Evolutionary conservation across 2,113 vertebrate species (phyloP).

Genomic region (Cardinalis cardinalis): DNA sequence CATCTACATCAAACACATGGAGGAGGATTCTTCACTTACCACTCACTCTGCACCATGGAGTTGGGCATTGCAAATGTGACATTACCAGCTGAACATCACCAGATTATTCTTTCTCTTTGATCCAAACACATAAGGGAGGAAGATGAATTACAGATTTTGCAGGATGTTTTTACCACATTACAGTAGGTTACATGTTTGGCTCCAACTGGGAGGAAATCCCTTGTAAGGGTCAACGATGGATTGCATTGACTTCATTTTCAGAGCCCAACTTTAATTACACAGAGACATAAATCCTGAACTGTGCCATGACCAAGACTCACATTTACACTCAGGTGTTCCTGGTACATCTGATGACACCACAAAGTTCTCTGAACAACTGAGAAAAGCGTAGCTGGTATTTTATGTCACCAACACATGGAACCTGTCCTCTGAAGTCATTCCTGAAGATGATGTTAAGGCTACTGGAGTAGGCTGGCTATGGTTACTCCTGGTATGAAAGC

Average conservation of each 20-base stretch:
- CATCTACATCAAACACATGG: not conserved
- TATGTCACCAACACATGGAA: not conserved
- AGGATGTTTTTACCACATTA: not conserved
- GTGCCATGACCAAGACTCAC: not conserved
- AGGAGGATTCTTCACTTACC: not conserved
- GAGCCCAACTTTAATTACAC: not conserved
- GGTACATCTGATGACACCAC: not conserved
- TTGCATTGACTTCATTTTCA: not conserved
- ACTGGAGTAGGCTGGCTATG: not conserved
- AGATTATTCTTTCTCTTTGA: not conserved
- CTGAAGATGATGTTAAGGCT: slow-evolving; percentile 18
- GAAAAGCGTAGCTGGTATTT: not conserved
- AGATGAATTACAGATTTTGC: not conserved
- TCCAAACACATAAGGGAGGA: not conserved
- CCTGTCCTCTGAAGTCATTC: not conserved
- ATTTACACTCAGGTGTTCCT: not conserved
- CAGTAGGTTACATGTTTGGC: not conserved
- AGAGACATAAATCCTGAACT: not conserved
- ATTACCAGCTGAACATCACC: not conserved
- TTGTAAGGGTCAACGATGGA: not conserved
- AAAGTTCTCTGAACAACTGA: not conserved
- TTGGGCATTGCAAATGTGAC: not conserved
- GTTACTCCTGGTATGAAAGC: not conserved
- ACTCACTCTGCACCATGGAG: not conserved
- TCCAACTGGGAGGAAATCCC: not conserved